Conservation (phyloP, 2,888 invertebrate genomes). For the Lathronympha strigana region DNA sequence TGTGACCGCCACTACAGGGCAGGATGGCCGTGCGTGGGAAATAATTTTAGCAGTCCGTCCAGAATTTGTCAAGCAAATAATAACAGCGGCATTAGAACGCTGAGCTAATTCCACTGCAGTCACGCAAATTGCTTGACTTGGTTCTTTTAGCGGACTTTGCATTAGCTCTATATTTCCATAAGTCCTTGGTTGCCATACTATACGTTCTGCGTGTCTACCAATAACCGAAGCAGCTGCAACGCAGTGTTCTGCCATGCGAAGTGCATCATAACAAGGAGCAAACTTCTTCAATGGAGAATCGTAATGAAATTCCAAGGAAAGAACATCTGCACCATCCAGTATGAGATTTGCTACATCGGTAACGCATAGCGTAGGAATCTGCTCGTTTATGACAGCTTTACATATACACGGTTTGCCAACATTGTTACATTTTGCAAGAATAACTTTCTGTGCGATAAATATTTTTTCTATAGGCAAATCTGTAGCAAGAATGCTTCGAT, state of each 20-base stretch:
- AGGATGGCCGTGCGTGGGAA: slow-evolving; percentile 87
- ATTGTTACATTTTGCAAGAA: slow-evolving; percentile 93
- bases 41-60: slow-evolving; percentile 88
- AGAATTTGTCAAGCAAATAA: slow-evolving; percentile 91
- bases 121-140: slow-evolving; percentile 80
- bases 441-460: slow-evolving; percentile 93
- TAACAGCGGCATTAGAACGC: slow-evolving; percentile 73
- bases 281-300: slow-evolving; percentile 72
- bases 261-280: slow-evolving; percentile 61
- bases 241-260: slow-evolving; percentile 86
- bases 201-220: slow-evolving; percentile 94
- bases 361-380: slow-evolving; percentile 90
- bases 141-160: slow-evolving; percentile 82
- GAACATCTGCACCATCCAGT: slow-evolving; percentile 94
- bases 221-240: slow-evolving; percentile 89
- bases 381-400: slow-evolving; percentile 94
- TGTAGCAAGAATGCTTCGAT: slow-evolving; percentile 92
- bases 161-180: slow-evolving; percentile 88
- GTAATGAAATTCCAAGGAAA: slow-evolving; percentile 88
- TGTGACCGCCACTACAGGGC: slow-evolving; percentile 90
- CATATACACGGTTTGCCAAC: slow-evolving; percentile 94
- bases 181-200: slow-evolving; percentile 91
- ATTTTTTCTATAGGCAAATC: slow-evolving; percentile 95
- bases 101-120: slow-evolving; percentile 73
- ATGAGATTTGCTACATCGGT: slow-evolving; percentile 96